These are phyloP conservation scores for Coenonympha glycerion DNA, from an alignment of 2,888 invertebrate species.

Conservation along the genomic window DNA sequence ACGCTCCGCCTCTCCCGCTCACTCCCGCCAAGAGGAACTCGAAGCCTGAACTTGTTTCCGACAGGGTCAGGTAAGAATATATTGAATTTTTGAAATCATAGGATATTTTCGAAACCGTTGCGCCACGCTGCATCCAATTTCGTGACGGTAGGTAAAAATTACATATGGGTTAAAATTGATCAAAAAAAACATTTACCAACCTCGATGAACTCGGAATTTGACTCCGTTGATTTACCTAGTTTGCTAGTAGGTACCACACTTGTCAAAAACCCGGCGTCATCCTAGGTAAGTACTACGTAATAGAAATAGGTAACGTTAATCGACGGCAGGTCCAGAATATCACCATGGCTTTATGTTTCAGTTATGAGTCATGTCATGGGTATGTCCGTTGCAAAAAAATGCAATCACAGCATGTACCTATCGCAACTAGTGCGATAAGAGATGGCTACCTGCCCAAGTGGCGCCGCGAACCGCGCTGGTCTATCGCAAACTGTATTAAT, in stretches of 20 bases:
- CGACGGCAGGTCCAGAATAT: conserved; percentile 26
- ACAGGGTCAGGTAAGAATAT: conserved; percentile 84
- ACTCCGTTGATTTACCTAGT: no score
- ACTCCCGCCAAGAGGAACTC: conserved; percentile 81
- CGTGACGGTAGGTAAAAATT: no score
- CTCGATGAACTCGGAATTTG: no score
- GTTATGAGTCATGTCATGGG: conserved; percentile 28
- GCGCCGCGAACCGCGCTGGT: conserved; percentile 15
- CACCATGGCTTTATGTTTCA: conserved; percentile 23
- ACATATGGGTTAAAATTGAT: no score
- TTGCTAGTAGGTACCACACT: no score
- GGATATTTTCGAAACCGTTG: no score
- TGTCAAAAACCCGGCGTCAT: conserved; percentile 3
- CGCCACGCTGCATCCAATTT: no score
- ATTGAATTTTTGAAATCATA: conserved; percentile 15
- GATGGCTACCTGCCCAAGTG: no score
- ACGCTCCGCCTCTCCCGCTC: conserved; percentile 71
- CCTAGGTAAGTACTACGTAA: no score
- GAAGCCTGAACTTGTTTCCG: conserved; percentile 85
- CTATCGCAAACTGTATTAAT: conserved; percentile 25
- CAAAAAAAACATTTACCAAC: no score
- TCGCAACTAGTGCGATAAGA: conserved; percentile 25
- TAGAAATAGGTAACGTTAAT: conserved; percentile 26
- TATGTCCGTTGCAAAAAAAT: conserved; percentile 28
- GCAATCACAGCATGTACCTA: conserved; percentile 22